These are phyloP conservation scores for Protobothrops flavoviridis DNA, from an alignment of 2,113 vertebrate genomes.

Conservation along the genomic window DNA sequence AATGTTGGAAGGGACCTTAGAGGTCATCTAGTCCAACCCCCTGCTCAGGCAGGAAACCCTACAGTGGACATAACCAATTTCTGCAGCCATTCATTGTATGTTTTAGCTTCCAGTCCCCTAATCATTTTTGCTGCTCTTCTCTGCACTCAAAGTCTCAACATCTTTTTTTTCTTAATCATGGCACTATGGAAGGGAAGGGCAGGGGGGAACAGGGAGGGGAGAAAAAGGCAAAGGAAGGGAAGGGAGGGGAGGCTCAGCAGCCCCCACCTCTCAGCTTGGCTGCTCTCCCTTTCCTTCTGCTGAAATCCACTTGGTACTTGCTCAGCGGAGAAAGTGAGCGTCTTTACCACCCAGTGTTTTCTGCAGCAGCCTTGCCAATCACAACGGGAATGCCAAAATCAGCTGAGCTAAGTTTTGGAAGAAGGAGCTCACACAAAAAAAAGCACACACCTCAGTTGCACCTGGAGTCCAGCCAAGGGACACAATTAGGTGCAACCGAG, in stretches of 20 bases:
- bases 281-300: background rate
- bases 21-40: no score
- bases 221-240: no score
- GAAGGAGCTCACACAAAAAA: slow-evolving; percentile 44
- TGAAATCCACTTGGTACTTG: background rate
- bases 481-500: slow-evolving; percentile 8
- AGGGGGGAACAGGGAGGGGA: no score
- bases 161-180: background rate
- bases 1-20: no score
- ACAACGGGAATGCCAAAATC: background rate
- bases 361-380: background rate
- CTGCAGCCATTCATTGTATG: background rate
- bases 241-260: background rate
- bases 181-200: no score
- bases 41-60: no score
- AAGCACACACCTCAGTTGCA: slow-evolving; percentile 50
- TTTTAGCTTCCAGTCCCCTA: no score
- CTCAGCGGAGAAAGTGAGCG: background rate
- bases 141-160: background rate
- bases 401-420: background rate
- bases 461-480: slow-evolving; percentile 75
- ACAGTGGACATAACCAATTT: background rate
- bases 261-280: background rate
- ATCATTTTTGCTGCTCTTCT: background rate
- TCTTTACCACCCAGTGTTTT: background rate